Conservation (phyloP, 2,113 vertebrate genomes). For the Carlito syrichta region DNA sequence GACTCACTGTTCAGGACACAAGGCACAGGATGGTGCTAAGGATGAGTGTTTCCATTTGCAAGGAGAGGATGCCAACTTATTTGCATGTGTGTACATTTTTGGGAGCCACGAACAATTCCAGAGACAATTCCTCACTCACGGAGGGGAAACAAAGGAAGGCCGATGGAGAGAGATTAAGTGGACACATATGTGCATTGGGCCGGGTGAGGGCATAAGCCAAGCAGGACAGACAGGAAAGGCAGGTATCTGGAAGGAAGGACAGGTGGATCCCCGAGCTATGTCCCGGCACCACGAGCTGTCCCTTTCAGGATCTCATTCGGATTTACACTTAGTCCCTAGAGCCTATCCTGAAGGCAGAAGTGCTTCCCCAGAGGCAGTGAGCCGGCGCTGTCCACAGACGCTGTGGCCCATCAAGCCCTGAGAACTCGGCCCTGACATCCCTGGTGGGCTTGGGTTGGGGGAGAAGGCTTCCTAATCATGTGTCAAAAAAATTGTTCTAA, state of each 20-base stretch:
- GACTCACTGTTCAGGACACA: neutral
- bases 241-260: neutral
- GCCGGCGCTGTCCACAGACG: fast-evolving
- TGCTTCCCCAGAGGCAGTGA: neutral
- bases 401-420: neutral
- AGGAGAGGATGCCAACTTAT: neutral
- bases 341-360: neutral
- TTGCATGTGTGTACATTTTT: neutral
- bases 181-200: neutral
- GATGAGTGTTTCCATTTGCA: neutral
- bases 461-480: neutral
- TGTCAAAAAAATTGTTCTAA: neutral
- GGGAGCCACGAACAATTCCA: neutral
- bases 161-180: neutral
- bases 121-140: no score
- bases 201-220: no score
- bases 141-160: neutral
- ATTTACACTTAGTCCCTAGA: no score
- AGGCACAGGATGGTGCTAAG: neutral
- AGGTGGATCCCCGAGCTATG: neutral
- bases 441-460: neutral
- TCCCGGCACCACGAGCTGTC: no score
- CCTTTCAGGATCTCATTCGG: no score
- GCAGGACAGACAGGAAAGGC: neutral
- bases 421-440: neutral